phyloP scores from a whole-genome alignment of 1,140 invertebrate genomes.

The Proales similis region DNA sequence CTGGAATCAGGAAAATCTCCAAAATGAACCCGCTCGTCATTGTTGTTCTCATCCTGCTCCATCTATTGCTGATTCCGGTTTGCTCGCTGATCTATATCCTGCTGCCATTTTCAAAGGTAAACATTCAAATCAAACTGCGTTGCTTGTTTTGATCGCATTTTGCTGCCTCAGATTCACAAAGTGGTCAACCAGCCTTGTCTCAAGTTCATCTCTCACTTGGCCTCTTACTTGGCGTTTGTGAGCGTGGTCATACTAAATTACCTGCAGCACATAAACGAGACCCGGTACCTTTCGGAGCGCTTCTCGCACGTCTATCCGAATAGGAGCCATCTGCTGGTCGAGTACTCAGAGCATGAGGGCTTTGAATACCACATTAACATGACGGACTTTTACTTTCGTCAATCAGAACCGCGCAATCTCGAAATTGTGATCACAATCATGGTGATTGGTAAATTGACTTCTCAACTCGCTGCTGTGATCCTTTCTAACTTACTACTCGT shows the following conservation, averaged over 20 bases:
- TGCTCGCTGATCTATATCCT: constrained; percentile 21
- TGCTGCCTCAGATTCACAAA: constrained; percentile 41
- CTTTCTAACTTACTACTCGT: too few species aligned
- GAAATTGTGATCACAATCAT: constrained; percentile 23
- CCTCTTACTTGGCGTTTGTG: constrained; percentile 61
- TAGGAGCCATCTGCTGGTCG: constrained; percentile 17
- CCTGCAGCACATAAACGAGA: too few species aligned
- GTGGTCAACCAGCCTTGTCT: constrained; percentile 46
- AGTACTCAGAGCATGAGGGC: too few species aligned
- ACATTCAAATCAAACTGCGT: neutral
- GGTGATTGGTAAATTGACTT: too few species aligned
- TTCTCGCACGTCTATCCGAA: constrained; percentile 1
- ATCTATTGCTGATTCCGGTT: constrained; percentile 13
- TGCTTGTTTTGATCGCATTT: neutral
- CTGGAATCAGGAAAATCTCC: constrained; percentile 20
- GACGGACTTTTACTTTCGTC: constrained; percentile 19
- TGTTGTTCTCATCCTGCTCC: neutral
- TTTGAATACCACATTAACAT: constrained; percentile 6
- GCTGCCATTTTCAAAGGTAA: constrained; percentile 1
- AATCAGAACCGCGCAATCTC: constrained; percentile 3
- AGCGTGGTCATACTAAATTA: constrained; percentile 54
- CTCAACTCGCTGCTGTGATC: too few species aligned
- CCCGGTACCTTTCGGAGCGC: neutral
- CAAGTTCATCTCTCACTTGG: constrained; percentile 54
- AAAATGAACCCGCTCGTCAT: constrained; percentile 35